Percentiles rank a stretch among this genome's conserved stretches.
phyloP scores from a whole-genome alignment of 2,113 vertebrate species.

The Trachemys scripta region DNA sequence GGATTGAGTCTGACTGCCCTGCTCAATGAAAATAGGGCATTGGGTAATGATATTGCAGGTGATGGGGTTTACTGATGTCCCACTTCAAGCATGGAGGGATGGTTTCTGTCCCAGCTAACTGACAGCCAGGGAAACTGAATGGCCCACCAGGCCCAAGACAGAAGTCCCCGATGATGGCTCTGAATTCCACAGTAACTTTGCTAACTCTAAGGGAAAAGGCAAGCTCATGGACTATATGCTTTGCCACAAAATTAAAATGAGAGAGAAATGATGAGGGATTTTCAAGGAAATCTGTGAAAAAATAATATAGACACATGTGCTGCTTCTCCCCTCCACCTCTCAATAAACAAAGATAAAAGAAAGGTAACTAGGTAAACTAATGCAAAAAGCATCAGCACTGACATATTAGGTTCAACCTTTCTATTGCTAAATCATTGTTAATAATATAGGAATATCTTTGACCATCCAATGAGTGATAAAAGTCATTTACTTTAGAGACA shows the following conservation, averaged over 20 bases:
- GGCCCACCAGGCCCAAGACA: background rate
- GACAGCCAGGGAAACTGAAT: accelerated
- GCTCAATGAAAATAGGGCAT: background rate
- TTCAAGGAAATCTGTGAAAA: background rate
- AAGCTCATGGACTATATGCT: background rate
- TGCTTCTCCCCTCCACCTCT: background rate
- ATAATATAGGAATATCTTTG: background rate
- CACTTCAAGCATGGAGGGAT: background rate
- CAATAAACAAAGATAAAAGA: background rate
- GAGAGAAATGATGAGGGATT: background rate
- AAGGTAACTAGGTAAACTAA: background rate
- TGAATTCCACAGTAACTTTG: background rate
- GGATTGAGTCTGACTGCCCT: background rate
- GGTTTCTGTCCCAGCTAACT: accelerated
- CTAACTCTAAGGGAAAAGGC: background rate
- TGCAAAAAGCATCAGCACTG: background rate
- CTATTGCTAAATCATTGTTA: background rate
- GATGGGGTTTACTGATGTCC: background rate
- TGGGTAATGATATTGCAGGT: background rate
- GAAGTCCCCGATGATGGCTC: background rate
- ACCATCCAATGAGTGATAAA: background rate
- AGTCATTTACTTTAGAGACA: background rate
- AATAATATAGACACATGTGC: background rate
- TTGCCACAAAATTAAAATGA: background rate
- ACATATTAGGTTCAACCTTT: background rate